Evolutionary conservation across 1,140 invertebrate genomes (phyloP).

Genomic region (Lasioglossum albipes): DNA sequence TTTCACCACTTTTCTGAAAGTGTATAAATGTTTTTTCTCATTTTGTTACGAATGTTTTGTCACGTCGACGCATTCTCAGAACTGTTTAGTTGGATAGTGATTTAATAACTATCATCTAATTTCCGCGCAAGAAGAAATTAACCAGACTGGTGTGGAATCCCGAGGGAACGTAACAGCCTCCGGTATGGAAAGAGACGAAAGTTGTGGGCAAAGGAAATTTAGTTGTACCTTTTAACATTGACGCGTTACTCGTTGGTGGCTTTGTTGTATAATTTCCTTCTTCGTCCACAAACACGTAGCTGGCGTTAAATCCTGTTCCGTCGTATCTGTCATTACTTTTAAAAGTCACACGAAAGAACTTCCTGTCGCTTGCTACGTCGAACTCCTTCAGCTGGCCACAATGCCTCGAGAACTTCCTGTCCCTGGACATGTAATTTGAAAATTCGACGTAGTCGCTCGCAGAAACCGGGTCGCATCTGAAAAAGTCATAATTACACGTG

Average conservation of each 20-base stretch:
- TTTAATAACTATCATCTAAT: constrained; percentile 1
- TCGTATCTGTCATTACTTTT: constrained; percentile 95
- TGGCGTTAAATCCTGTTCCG: constrained; percentile 95
- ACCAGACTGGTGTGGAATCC: background rate
- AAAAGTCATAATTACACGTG: constrained; percentile 50
- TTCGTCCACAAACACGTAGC: constrained; percentile 88
- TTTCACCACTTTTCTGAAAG: background rate
- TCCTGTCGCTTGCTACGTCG: constrained; percentile 91
- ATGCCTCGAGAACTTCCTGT: constrained; percentile 91
- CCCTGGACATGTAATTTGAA: constrained; percentile 93
- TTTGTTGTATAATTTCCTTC: constrained; percentile 77
- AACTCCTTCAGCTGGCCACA: constrained; percentile 91
- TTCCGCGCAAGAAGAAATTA: background rate
- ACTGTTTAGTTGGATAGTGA: background rate
- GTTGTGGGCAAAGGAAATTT: constrained; percentile 6
- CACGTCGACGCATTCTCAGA: too few relatives aligned
- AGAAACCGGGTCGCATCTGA: constrained; percentile 91
- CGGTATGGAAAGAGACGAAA: background rate
- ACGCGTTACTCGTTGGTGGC: constrained; percentile 68
- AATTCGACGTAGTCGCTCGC: constrained; percentile 97
- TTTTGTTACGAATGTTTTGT: too few relatives aligned
- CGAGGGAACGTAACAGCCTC: constrained; percentile 3
- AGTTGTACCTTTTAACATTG: constrained; percentile 71
- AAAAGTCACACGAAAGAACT: constrained; percentile 97
- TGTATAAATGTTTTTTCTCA: too few relatives aligned